Conservation (phyloP, 2,113 vertebrate genomes). For the Grallaria varia region DNA sequence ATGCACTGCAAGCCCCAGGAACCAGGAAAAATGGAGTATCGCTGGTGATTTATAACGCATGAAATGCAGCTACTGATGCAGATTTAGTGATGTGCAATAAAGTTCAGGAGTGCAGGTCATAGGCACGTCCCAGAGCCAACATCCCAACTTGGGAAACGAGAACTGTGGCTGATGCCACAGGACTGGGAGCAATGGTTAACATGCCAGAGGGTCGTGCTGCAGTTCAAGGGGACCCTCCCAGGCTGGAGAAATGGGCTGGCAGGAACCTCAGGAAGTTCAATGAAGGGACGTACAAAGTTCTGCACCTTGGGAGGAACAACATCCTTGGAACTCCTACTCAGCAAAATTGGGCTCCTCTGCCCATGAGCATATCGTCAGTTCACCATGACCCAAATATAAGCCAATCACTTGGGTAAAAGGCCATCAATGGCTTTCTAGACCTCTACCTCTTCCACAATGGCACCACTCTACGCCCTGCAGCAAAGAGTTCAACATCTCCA, state of each 20-base stretch:
- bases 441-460: neutral
- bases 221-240: neutral
- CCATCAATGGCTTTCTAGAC: neutral
- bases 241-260: neutral
- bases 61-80: neutral
- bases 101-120: neutral
- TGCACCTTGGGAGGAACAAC: neutral
- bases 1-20: neutral
- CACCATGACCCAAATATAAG: neutral
- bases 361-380: neutral
- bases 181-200: neutral
- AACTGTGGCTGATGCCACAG: neutral
- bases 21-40: neutral
- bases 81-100: neutral
- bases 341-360: neutral
- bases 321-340: neutral
- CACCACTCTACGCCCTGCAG: neutral
- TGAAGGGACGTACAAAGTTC: neutral
- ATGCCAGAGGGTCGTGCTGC: rapidly evolving
- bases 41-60: conserved; percentile 19
- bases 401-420: neutral
- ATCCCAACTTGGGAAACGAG: neutral
- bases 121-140: neutral
- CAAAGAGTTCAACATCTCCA: neutral
- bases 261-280: neutral